A percentile compares a stretch with the other conserved stretches of the same genome.
Conservation (phyloP, 2,888 invertebrate genomes). For the Cheiracanthium punctorium region DNA sequence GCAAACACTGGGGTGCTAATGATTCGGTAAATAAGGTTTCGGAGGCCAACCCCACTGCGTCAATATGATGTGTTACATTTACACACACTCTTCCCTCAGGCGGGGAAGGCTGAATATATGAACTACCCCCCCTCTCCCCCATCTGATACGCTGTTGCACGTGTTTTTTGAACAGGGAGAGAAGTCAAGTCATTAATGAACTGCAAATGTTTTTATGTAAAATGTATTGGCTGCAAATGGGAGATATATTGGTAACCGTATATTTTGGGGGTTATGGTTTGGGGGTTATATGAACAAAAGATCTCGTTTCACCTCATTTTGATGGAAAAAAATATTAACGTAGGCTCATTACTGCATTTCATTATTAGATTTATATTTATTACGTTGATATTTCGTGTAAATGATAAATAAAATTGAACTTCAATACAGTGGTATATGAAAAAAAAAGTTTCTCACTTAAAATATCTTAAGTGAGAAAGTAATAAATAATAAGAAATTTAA, state of each 20-base stretch:
- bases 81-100: neutral
- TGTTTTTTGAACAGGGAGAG: neutral
- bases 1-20: conserved; percentile 61
- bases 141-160: conserved; percentile 10
- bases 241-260: neutral
- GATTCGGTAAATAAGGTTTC: conserved; percentile 63
- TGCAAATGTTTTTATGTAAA: neutral
- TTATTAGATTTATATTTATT: too few species aligned
- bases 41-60: conserved; percentile 45
- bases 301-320: too few species aligned
- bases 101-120: neutral
- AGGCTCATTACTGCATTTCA: too few species aligned
- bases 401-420: too few species aligned
- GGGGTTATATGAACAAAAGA: too few species aligned
- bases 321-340: too few species aligned
- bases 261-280: too few species aligned
- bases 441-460: too few species aligned
- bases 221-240: neutral
- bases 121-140: neutral
- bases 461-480: too few species aligned
- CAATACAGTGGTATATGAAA: too few species aligned
- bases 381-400: too few species aligned
- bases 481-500: too few species aligned
- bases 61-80: conserved; percentile 34
- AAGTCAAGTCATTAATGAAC: conserved; percentile 12